A percentile compares a stretch with the other conserved stretches of the same genome.
Conservation (phyloP, 2,888 invertebrate genomes). For the Frankliniella intonsa region DNA sequence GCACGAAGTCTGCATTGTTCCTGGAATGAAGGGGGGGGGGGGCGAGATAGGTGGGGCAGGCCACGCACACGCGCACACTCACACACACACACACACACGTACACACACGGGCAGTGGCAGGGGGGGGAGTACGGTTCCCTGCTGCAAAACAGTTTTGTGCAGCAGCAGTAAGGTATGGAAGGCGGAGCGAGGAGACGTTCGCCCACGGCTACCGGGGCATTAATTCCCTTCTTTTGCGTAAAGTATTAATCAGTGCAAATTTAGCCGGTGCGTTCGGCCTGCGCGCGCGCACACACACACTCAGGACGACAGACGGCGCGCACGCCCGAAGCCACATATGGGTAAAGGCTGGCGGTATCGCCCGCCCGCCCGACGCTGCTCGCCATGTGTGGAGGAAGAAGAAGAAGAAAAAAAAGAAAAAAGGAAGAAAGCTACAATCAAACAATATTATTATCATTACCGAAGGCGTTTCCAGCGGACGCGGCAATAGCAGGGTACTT, state of each 20-base stretch:
- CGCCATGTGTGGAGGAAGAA: not conserved
- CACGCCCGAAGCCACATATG: not conserved
- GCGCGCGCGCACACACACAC: not conserved
- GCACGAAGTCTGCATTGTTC: not conserved
- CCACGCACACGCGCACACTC: too few species aligned
- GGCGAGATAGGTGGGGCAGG: too few species aligned
- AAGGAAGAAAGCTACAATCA: not conserved
- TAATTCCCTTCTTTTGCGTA: too few species aligned
- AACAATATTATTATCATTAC: not conserved
- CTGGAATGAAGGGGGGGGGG: not conserved
- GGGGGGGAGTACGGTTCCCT: not conserved
- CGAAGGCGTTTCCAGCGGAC: too few species aligned
- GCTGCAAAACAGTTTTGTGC: too few species aligned
- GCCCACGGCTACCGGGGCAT: too few species aligned
- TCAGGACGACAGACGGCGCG: not conserved
- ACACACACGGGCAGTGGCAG: too few species aligned
- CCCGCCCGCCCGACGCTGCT: not conserved
- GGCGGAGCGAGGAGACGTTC: too few species aligned
- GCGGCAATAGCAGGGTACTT: too few species aligned
- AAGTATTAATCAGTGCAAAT: too few species aligned
- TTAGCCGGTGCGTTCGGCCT: not conserved
- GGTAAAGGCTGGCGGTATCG: not conserved
- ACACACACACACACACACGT: too few species aligned
- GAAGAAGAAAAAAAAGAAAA: not conserved
- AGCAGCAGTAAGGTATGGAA: too few species aligned